Conservation (phyloP, 1,140 invertebrate genomes). For the Leptopilina clavipes region DNA sequence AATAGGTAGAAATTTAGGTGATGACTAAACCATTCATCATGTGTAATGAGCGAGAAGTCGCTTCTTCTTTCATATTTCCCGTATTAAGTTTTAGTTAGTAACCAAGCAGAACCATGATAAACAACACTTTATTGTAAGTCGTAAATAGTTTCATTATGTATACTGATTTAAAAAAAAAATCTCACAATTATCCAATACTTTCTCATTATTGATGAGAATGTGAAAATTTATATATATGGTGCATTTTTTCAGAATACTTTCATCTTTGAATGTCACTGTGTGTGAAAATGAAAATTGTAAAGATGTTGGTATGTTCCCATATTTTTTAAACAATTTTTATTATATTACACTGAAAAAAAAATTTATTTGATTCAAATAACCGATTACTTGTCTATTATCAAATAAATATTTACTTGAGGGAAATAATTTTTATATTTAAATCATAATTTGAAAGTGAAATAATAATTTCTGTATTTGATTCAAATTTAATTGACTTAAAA, state of each 20-base stretch:
- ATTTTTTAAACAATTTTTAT: no score
- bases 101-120: conserved; percentile 3
- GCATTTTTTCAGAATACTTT: neutral
- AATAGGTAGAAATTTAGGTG: conserved; percentile 28
- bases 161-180: neutral
- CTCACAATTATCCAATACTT: no score
- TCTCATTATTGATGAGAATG: no score
- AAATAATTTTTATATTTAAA: no score
- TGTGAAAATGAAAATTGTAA: conserved; percentile 6
- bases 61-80: neutral
- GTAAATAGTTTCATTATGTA: neutral
- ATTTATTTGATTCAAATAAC: no score
- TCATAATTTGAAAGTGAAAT: no score
- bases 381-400: no score
- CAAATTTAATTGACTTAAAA: no score
- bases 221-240: no score
- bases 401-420: no score
- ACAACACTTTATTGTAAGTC: conserved; percentile 11
- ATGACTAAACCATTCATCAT: conserved; percentile 31
- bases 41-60: neutral
- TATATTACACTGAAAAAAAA: no score
- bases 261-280: neutral
- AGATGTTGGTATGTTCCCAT: neutral
- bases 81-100: neutral
- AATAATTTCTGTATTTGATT: no score